Evolutionary conservation across 2,888 invertebrate genomes (phyloP).

Genomic region (Pachymerium ferrugineum): DNA sequence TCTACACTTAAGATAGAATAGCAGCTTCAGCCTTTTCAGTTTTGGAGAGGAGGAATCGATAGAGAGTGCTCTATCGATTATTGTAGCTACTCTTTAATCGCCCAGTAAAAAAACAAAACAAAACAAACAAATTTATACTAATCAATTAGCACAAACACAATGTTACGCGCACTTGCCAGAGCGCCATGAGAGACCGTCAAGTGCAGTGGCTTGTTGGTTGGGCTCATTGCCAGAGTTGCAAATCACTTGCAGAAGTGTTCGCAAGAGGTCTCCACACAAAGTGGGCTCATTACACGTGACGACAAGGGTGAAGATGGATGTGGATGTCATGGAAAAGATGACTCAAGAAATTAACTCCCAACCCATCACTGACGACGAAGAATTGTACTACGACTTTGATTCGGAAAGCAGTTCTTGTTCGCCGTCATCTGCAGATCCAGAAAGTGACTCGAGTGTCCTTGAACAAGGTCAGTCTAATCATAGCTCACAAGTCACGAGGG

Average conservation of each 20-base stretch:
- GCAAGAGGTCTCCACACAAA: conserved; percentile 70
- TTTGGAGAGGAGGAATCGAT: no score
- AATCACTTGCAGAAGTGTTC: conserved; percentile 73
- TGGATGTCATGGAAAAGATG: not conserved
- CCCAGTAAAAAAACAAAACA: no score
- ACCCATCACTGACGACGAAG: conserved; percentile 40
- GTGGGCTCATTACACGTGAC: conserved; percentile 47
- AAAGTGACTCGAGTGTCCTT: conserved; percentile 8
- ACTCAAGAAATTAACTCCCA: not conserved
- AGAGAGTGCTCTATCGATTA: no score
- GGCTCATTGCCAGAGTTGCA: conserved; percentile 55
- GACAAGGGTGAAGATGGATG: not conserved
- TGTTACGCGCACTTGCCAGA: not conserved
- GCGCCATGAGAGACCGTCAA: conserved; percentile 6
- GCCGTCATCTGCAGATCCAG: not conserved
- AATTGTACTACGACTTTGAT: conserved; percentile 45
- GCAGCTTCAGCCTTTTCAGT: no score
- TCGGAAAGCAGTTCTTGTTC: conserved; percentile 51
- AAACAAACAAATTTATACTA: no score
- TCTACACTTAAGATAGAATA: no score
- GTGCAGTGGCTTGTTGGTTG: not conserved
- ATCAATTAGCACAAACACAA: no score
- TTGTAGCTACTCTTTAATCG: no score
- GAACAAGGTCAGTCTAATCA: conserved; percentile 30
- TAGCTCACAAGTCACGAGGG: not conserved